Evolutionary conservation across 2,888 invertebrate species (phyloP).

Genomic region (Callyntrura guangdongensis): DNA sequence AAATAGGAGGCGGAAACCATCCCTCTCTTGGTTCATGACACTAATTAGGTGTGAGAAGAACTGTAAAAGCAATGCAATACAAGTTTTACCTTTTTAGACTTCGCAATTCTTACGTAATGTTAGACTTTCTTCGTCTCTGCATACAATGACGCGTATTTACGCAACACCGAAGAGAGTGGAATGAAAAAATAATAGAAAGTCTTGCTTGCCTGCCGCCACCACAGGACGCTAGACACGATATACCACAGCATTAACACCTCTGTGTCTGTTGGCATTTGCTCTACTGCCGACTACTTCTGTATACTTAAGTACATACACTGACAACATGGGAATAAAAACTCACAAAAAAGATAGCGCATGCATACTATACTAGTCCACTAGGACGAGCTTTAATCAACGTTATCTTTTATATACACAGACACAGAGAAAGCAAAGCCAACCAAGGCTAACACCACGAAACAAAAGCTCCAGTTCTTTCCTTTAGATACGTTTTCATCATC

Average conservation of each 20-base stretch:
- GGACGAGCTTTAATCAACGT: conserved; percentile 36
- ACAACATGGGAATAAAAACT: not conserved
- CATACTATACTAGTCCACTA: conserved; percentile 1
- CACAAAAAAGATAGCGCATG: conserved; percentile 4
- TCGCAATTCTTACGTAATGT: too few relatives aligned
- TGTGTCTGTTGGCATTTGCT: conserved; percentile 4
- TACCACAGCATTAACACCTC: conserved; percentile 44
- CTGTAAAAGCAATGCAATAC: conserved; percentile 40
- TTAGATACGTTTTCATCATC: conserved; percentile 12
- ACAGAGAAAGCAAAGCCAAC: not conserved
- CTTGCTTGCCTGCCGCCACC: conserved; percentile 11
- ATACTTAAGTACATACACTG: conserved; percentile 16
- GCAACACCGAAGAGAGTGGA: not conserved
- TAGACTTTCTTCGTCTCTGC: not conserved
- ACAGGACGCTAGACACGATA: not conserved
- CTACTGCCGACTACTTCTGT: not conserved
- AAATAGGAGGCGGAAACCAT: conserved; percentile 71
- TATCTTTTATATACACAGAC: conserved; percentile 29
- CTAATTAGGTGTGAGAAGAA: conserved; percentile 73
- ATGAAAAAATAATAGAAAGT: not conserved
- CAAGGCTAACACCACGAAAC: too few relatives aligned
- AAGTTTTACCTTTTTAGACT: not conserved
- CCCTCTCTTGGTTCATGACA: conserved; percentile 72
- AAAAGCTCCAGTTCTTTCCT: not conserved
- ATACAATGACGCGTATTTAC: not conserved